Base-by-base conservation (phyloP, 2,113 vertebrate species). In the Haliaeetus leucogaster region DNA sequence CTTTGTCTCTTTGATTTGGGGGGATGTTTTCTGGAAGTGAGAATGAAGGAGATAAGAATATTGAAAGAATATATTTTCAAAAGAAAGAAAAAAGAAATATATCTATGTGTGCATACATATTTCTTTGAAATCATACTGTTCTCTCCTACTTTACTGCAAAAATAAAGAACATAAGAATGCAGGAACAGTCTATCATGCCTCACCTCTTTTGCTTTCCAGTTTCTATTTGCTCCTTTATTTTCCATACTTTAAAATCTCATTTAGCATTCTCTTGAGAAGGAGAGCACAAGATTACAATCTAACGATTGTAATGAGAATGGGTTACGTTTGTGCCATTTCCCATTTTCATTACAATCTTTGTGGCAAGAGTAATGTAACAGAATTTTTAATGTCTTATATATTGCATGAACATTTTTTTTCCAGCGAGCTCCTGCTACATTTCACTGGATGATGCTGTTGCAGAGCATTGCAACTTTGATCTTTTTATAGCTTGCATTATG, bases 181-280 rank as follows among this genome's bases (percentile, higher is more conserved):
- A 85, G 82, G 93, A 91, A 73, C 95, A 97, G 96, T 98, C 97
- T 97, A 97, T 97, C 97, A 95, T 98, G 89, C 96, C 71, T 98
- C 94, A 95, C 97, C 94, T 97, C 97, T 95, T 97, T 95, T 95
- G 96, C 98, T 98, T 98, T 98, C 94, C 95, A 98, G 94, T 98
- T 98, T 98, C 98, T 97, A 97, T 97, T 98, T 97, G 96, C 96
- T 97, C 96, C 96, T 98, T 98, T 97, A 98, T 98, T 98, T 97
- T 98, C 97, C 97, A 98, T 98, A 97, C 97, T 98, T 98, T 98
- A 98, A 98, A 98, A 98, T 98, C 98, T 98, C 98, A 98, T 98
- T 98, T 98, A 98, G 97, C 97, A 97, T 98, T 98, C 98, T 98
- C 98, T 96, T 95, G 98, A 98, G 98, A 97, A 96, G 95, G 97